Base-by-base conservation (phyloP, 2,797 vertebrate species). In the Sylvilagus floridanus region DNA sequence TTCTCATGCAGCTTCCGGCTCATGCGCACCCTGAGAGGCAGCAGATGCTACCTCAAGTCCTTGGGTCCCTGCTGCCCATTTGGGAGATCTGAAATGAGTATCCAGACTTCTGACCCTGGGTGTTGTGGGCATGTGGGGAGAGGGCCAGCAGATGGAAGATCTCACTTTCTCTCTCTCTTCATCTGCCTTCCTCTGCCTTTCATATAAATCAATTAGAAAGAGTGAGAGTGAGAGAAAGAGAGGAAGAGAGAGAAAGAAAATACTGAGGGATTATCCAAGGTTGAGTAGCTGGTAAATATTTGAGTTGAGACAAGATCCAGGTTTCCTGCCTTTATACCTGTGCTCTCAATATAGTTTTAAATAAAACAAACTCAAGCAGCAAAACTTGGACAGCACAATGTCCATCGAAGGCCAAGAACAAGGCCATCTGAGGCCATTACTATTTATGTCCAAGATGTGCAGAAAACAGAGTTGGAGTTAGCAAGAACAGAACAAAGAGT, bases 341-440 rank as follows among this genome's bases (percentile, higher is more conserved):
- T 66, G 26, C 24, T 93, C 54, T 24, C 14, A 22, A 8, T 68
- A 47, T 32, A 81, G 66, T 76, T 37, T 26, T 28, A 75, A 71
- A 65, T 69, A 84, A 95, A 94, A 22, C 16, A 95, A 73, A 52
- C 57, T 17, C 52, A 85, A 57, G 37, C 52, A 35, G 30, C 54
- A 82, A 87, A 76, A 54, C 13, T 16, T 57, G 35, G 17, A 24
- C 5, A 21, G 30, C 26, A 26, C 52, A 37, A 54, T 4, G 14
- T 37, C 19, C 35, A 22, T 30, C 7, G 4, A 69, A 88, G 84
- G 35, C 22, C 24, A 26, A 52, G 22, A 30, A 57, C 54, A 16
- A 52, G 8, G 3, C 78, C 78, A 42, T 13, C 24, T 5, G 26
- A 73, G 22, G 22, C 69, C 37, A 72, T 37, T 22, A 37, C 28